Percentiles rank a stretch among this genome's conserved stretches.
Conservation (phyloP, 1,140 invertebrate species). For the Nephila pilipes region DNA sequence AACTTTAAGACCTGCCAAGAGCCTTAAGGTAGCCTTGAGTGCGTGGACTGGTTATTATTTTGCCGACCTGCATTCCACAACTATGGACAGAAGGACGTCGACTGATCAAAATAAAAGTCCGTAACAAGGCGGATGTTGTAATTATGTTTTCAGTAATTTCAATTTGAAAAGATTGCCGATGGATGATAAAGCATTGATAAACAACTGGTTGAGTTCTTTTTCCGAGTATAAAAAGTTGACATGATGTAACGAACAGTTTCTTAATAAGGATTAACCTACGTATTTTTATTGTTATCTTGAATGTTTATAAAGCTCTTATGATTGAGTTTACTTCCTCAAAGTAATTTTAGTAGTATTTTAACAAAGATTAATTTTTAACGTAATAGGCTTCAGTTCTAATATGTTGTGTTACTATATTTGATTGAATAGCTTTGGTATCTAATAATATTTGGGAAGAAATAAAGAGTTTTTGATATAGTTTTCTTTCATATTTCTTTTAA, state of each 20-base stretch:
- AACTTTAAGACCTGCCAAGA: not conserved
- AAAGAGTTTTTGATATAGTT: too few species aligned
- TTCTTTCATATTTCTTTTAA: too few species aligned
- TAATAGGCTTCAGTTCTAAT: too few species aligned
- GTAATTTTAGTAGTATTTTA: too few species aligned
- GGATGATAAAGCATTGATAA: not conserved
- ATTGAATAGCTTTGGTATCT: too few species aligned
- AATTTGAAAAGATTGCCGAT: not conserved
- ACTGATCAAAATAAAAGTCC: conserved; percentile 1
- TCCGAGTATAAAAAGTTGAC: not conserved
- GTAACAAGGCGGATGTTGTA: conserved; percentile 10
- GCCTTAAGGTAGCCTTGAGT: conserved; percentile 11
- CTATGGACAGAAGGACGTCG: not conserved
- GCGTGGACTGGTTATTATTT: conserved; percentile 23
- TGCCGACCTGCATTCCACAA: conserved; percentile 1
- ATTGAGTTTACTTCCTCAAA: too few species aligned
- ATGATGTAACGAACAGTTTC: not conserved
- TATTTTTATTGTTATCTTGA: too few species aligned
- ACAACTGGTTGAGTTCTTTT: not conserved
- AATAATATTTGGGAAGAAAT: too few species aligned
- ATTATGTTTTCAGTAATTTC: not conserved
- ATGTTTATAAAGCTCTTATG: too few species aligned
- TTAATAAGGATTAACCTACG: not conserved
- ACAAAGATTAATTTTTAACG: too few species aligned
- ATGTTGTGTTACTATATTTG: too few species aligned